These are phyloP conservation scores for Tetramorium bicarinatum DNA, from an alignment of 2,888 invertebrate genomes.

Conservation along the genomic window DNA sequence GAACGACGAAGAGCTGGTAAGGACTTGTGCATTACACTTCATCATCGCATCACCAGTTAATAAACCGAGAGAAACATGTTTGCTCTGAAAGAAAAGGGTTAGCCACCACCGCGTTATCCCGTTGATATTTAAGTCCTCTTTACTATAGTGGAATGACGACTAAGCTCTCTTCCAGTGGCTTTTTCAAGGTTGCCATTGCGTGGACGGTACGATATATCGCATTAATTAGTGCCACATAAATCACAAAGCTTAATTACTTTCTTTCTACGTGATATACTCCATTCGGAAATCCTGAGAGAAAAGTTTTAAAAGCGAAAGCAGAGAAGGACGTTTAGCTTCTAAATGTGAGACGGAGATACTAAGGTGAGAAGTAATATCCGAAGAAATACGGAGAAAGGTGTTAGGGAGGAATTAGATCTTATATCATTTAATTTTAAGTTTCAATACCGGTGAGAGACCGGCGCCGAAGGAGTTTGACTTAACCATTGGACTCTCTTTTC, in stretches of 20 bases:
- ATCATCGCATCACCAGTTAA: constrained; percentile 63
- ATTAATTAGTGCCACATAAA: neutral
- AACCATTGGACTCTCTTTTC: constrained; percentile 83
- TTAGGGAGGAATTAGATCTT: constrained; percentile 30
- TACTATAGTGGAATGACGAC: neutral
- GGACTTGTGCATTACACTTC: constrained; percentile 81
- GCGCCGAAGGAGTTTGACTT: constrained; percentile 76
- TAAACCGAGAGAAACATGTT: constrained; percentile 25
- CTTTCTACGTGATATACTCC: neutral
- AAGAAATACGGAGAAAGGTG: constrained; percentile 10
- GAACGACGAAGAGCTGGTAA: constrained; percentile 99
- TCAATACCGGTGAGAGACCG: constrained; percentile 61
- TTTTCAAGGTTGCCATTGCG: neutral
- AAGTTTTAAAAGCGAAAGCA: constrained; percentile 22
- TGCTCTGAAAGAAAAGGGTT: neutral
- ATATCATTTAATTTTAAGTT: constrained; percentile 72
- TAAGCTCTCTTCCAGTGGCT: neutral
- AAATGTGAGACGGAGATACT: neutral
- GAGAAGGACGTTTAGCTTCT: neutral
- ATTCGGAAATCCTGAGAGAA: neutral
- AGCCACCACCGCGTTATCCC: neutral
- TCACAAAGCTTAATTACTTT: constrained; percentile 8
- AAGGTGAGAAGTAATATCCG: neutral
- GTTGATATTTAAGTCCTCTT: constrained; percentile 29
- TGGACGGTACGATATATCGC: neutral